Evolutionary conservation across 2,113 vertebrate species (phyloP), one percentile per base, ranked within the genome.

Genomic region (Helogale parvula): DNA sequence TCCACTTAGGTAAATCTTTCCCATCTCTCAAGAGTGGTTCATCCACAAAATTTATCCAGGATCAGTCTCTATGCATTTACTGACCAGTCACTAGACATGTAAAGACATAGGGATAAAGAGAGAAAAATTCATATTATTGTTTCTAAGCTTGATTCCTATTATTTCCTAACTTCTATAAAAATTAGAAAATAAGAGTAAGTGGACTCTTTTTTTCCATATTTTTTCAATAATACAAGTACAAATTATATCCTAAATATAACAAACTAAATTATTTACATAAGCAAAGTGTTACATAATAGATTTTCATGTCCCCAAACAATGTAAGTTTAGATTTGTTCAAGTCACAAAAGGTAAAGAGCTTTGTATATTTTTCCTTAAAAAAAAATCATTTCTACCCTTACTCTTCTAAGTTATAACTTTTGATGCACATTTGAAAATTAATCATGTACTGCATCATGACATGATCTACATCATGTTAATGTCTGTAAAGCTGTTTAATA

Each of bases 311-410:
- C 13, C 63, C 33, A 81, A 63, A 87, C 19, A 79, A 72, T 71
- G 23, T 85, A 54, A 85, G 89, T 96, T 95, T 66, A 97, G 13
- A 31, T 88, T 81, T 83, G 21, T 3, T n/a, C 92, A 72, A 72
- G 21, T 71, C 76, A 63, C 23, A 57, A 52, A 77, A 84, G 7
- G 12, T 45, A 57, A 83, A 92, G 21, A 52, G 10, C 0, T 68
- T 27, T 83, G 0, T 47, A 29, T 29, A 66, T 7, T 54, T 54
- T 72, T 50, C 2, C 47, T 4, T 5, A 25, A 60, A 90, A 83
- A n/a, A 41, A 17, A 65, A 31, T 93, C 9, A 89, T 90, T 86
- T 86, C 47, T 87, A 60, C 50, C 12, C 71, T 72, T 23, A 93
- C 5, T 93, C 33, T 86, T 66, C 33, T 81, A 81, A 86, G 25